Evolutionary conservation across 2,113 vertebrate genomes (phyloP), one percentile per base, ranked within the genome.

Genomic region (Chloroceryle aenea): DNA sequence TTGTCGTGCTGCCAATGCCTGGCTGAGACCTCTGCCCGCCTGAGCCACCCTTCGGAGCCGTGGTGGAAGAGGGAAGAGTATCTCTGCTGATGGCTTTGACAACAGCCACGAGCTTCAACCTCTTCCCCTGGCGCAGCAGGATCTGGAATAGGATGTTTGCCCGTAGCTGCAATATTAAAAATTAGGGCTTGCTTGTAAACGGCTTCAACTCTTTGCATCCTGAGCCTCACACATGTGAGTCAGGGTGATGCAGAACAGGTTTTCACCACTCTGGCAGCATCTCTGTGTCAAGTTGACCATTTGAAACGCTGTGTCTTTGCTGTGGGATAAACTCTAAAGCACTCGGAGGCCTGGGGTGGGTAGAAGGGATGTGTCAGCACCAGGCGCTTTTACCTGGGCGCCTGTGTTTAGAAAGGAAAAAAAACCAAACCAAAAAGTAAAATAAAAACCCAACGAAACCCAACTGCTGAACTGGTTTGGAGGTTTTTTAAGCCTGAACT

Each of bases 391-490:
- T 25, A 64, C 90, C 82, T 32, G 76, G 4, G 12, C 56, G 87
- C 17, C 90, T 87, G 83, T 87, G 66, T 90, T 69, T 84, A 30
- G 30, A 11, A 59, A 92, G 76, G 27, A 21, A 23, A 32, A 40
- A 32, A 67, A 29, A 63, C 11, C 23, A 25, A 61, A 36, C 19
- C 29, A 20, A 64, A 40, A 10, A 40, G 25, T n/a, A 56, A 27
- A 6, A 25, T 14, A 52, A 19, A 56, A 21, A 22, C 20, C 56
- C 20, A 12, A 64, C 48, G 23, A 27, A 27, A 52, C 50, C 10
- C 18, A 52, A 81, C 72, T 68, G 87, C 90, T 79, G 72, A 87
- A 93, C 93, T 93, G 87, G 90, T 95, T 93, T 90, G 90, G 56
- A 84, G 62, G 50, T 93, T 79, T 84, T 95, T 50, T 48, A 90